A percentile compares a stretch with the other conserved stretches of the same genome.
phyloP scores from a whole-genome alignment of 2,113 vertebrate genomes.

The Menura novaehollandiae region DNA sequence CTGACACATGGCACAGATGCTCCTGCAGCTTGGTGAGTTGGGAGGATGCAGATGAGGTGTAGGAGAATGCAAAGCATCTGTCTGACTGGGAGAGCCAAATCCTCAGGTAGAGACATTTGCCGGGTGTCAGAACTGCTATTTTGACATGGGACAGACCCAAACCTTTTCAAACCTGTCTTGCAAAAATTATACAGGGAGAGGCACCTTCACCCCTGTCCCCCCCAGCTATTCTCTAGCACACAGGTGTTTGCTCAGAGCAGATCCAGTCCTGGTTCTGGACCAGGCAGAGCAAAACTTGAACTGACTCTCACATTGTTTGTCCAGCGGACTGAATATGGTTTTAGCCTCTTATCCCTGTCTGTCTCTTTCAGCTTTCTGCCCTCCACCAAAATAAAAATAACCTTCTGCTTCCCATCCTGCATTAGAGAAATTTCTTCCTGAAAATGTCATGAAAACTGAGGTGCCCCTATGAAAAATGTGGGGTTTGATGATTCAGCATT shows the following conservation, averaged over 20 bases:
- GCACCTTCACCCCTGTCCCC: not conserved
- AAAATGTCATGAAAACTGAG: not conserved
- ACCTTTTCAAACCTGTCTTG: not conserved
- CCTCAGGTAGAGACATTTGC: not conserved
- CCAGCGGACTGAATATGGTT: not conserved
- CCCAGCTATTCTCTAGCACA: not conserved
- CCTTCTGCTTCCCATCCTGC: not conserved
- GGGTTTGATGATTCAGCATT: constrained; percentile 17
- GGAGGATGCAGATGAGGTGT: not conserved
- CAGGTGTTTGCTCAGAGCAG: not conserved
- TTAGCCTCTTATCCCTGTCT: not conserved
- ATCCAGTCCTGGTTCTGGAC: not conserved
- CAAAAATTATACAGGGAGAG: not conserved
- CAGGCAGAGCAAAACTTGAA: not conserved
- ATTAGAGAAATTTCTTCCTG: not conserved
- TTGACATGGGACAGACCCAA: not conserved
- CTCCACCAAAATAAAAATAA: not conserved
- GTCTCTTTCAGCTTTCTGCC: not conserved
- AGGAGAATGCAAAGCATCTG: not conserved
- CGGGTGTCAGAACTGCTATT: not conserved
- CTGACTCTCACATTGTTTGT: not conserved
- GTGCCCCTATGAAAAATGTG: not conserved
- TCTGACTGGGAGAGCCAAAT: not conserved
- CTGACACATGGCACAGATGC: not conserved
- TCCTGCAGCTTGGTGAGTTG: not conserved